Conservation (phyloP, 2,113 vertebrate genomes). For the Alethe castanea region DNA sequence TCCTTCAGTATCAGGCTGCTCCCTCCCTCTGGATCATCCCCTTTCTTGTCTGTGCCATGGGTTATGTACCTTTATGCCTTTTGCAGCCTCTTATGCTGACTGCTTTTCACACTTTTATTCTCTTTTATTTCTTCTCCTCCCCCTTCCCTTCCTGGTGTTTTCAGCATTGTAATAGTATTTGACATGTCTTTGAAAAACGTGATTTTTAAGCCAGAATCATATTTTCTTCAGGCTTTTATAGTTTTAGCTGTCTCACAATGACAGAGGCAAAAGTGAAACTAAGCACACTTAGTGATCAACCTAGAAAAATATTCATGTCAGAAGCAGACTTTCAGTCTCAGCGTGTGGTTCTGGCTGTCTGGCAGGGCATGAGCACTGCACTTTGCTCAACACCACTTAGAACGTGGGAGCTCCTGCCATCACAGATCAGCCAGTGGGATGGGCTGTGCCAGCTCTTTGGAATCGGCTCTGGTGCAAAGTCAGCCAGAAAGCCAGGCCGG, state of each 20-base stretch:
- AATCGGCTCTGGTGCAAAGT: neutral
- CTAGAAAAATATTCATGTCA: neutral
- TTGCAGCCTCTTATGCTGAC: neutral
- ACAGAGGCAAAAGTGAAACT: neutral
- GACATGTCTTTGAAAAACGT: neutral
- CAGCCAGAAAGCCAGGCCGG: neutral
- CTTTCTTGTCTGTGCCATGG: neutral
- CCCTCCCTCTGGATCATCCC: neutral
- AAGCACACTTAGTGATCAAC: neutral
- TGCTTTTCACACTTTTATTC: neutral
- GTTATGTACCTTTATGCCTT: neutral
- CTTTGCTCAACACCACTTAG: neutral
- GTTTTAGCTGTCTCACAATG: neutral
- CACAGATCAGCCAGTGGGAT: neutral
- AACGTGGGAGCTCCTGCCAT: neutral
- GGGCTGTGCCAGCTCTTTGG: neutral
- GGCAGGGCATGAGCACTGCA: neutral
- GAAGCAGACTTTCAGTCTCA: neutral
- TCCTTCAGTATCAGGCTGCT: neutral
- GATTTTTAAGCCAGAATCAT: neutral
- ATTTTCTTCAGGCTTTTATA: neutral
- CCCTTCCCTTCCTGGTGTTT: neutral
- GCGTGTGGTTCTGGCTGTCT: neutral
- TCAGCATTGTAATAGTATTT: neutral
- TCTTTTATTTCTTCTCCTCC: neutral